phyloP scores from a whole-genome alignment of 2,797 vertebrate genomes.

The Botia kubotai region DNA sequence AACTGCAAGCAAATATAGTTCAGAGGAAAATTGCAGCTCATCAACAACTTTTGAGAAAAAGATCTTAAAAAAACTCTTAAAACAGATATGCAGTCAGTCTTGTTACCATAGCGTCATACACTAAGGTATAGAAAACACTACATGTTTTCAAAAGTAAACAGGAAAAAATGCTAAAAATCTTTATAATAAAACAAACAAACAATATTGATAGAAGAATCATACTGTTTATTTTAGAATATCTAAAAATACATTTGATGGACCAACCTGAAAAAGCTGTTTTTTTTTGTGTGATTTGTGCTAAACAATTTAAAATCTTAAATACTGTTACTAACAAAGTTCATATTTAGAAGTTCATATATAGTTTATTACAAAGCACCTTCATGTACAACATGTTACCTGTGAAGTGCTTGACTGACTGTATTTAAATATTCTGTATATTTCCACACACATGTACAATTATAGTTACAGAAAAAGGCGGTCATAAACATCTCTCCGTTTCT shows the following conservation, averaged over 20 bases:
- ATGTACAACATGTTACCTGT: not conserved
- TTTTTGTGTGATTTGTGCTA: no score
- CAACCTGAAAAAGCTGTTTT: no score
- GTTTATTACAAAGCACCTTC: not conserved
- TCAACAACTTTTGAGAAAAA: not conserved
- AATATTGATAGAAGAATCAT: no score
- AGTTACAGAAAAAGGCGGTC: not conserved
- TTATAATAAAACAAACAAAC: no score
- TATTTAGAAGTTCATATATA: no score
- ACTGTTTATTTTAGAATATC: no score
- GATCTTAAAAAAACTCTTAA: no score
- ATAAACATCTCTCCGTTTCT: slow-evolving; percentile 39
- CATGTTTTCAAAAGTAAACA: no score
- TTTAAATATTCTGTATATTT: not conserved
- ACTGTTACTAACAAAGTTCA: no score
- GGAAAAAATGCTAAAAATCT: no score
- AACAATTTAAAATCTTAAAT: no score
- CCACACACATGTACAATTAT: slow-evolving; percentile 11
- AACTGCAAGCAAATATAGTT: slow-evolving; percentile 17
- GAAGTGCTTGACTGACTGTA: not conserved
- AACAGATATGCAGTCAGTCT: not conserved
- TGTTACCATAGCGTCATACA: not conserved
- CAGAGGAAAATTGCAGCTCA: not conserved
- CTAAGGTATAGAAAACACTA: not conserved
- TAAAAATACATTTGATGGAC: no score